Percentiles rank a stretch among this genome's conserved stretches.
Evolutionary conservation across 2,113 vertebrate species (phyloP).

Genomic region (Speoplatyrhinus poulsoni): DNA sequence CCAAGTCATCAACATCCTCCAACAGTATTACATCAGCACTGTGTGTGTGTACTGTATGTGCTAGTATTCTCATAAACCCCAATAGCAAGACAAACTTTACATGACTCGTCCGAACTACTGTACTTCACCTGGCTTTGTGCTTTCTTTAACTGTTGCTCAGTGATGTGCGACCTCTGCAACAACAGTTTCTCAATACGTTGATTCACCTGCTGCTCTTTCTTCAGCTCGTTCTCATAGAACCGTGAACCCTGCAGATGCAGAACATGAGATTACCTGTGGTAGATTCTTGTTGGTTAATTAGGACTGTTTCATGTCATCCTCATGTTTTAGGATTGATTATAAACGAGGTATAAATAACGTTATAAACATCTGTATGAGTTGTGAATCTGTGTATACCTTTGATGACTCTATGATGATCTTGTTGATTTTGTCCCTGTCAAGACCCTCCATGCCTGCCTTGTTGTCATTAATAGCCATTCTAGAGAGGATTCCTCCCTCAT

Average conservation of each 20-base stretch:
- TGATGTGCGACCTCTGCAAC: constrained; percentile 83
- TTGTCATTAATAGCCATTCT: constrained; percentile 97
- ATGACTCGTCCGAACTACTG: neutral
- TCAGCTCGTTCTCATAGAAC: constrained; percentile 94
- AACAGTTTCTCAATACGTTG: constrained; percentile 93
- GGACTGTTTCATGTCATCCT: neutral
- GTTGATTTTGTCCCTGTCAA: constrained; percentile 97
- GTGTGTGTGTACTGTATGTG: neutral
- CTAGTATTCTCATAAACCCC: neutral
- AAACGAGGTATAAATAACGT: too few species aligned
- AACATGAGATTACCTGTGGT: constrained; percentile 1
- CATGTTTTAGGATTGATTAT: neutral
- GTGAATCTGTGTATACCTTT: constrained; percentile 77
- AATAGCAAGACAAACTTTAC: neutral
- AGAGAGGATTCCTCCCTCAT: constrained; percentile 79
- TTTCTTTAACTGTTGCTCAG: constrained; percentile 83
- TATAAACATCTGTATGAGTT: neutral
- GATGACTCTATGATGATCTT: constrained; percentile 95
- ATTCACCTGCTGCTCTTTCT: constrained; percentile 94
- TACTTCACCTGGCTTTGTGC: constrained; percentile 85
- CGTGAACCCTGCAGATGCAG: constrained; percentile 84
- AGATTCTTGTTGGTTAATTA: neutral
- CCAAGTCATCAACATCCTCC: neutral
- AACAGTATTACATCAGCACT: neutral
- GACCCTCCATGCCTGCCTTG: constrained; percentile 97